Conservation (phyloP, 2,113 vertebrate genomes). For the Chaetura pelagica region DNA sequence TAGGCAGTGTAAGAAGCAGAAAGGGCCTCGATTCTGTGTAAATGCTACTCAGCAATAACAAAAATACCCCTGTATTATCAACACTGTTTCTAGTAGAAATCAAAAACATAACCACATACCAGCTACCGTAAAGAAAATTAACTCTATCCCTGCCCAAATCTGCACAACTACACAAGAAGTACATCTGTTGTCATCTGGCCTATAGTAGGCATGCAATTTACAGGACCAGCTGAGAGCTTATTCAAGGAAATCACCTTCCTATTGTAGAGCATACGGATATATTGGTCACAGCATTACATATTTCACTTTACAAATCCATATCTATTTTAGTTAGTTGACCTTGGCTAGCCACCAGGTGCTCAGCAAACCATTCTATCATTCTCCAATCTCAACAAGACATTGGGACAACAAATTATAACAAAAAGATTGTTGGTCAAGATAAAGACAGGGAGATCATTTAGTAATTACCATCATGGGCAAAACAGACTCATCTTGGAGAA, state of each 20-base stretch:
- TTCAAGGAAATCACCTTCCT: background rate
- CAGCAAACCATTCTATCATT: background rate
- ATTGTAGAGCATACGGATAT: background rate
- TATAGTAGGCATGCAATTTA: background rate
- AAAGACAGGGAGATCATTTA: background rate
- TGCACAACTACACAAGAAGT: background rate
- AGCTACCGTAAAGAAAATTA: too few species aligned
- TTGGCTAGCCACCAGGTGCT: background rate
- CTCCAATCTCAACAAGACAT: background rate
- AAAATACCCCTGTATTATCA: too few species aligned
- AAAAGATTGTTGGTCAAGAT: background rate
- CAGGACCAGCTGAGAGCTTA: background rate
- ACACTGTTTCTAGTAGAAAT: too few species aligned
- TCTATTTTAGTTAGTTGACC: background rate
- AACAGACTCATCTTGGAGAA: background rate
- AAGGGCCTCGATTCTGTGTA: too few species aligned
- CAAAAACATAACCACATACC: too few species aligned
- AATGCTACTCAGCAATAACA: too few species aligned
- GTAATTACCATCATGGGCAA: background rate
- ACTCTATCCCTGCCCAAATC: too few species aligned
- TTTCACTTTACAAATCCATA: background rate
- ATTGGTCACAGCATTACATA: background rate
- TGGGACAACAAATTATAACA: rapidly evolving
- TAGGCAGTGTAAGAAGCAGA: too few species aligned
- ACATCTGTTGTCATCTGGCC: background rate